phyloP scores from a whole-genome alignment of 2,113 vertebrate genomes.

The Eulemur rufifrons region DNA sequence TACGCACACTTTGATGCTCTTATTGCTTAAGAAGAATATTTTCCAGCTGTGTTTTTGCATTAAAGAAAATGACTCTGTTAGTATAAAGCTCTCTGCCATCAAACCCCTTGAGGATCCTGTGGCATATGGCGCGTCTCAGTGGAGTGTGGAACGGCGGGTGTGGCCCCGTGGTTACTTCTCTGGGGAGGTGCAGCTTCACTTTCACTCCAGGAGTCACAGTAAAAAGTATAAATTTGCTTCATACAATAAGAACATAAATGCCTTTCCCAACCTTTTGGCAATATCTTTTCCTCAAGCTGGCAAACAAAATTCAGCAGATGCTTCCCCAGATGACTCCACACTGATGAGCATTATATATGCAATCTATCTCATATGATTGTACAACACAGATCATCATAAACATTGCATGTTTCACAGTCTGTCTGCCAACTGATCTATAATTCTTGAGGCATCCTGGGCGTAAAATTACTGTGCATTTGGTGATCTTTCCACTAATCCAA shows the following conservation, averaged over 20 bases:
- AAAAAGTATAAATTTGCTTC: constrained; percentile 55
- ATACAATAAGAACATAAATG: constrained; percentile 69
- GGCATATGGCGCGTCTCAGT: constrained; percentile 36
- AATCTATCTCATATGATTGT: constrained; percentile 72
- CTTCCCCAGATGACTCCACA: constrained; percentile 76
- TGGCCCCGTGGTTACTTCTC: neutral
- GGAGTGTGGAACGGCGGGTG: neutral
- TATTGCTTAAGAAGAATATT: constrained; percentile 61
- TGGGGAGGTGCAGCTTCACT: neutral
- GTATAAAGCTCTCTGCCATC: constrained; percentile 19
- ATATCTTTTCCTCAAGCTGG: constrained; percentile 75
- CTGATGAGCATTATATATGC: constrained; percentile 75
- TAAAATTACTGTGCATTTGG: constrained; percentile 41
- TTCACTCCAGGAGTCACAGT: constrained; percentile 53
- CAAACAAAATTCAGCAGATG: constrained; percentile 81
- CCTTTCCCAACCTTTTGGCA: constrained; percentile 73
- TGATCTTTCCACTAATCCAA: constrained; percentile 1
- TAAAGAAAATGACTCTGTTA: neutral
- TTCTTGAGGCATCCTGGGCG: constrained; percentile 54
- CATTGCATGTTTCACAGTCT: constrained; percentile 74
- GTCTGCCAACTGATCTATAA: constrained; percentile 72
- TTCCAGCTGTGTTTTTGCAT: constrained; percentile 62
- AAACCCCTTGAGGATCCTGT: neutral
- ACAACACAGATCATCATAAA: constrained; percentile 76
- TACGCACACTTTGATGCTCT: constrained; percentile 41